These are phyloP conservation scores for Cephalophus harveyi DNA, from an alignment of 2,113 vertebrate species.

Conservation along the genomic window DNA sequence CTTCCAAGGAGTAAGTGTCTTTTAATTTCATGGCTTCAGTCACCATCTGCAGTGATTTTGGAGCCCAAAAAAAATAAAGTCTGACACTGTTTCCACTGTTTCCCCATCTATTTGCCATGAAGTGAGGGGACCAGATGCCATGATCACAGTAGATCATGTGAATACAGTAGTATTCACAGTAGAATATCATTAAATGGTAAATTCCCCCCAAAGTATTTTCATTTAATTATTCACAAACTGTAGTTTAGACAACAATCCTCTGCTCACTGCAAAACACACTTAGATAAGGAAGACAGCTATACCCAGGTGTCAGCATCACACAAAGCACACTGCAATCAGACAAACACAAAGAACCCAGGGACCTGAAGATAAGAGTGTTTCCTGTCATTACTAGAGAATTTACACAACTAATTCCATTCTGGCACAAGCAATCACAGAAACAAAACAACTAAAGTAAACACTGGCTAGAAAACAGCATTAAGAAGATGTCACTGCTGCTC, in stretches of 20 bases:
- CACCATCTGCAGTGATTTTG: no score
- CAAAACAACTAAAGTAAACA: neutral
- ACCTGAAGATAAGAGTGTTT: neutral
- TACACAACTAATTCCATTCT: neutral
- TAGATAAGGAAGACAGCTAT: neutral
- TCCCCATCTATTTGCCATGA: no score
- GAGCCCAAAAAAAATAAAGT: no score
- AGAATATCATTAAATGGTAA: neutral
- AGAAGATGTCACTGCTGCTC: neutral
- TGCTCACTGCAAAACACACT: neutral
- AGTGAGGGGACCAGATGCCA: no score
- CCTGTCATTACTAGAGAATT: neutral
- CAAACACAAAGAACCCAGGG: neutral
- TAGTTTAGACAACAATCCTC: neutral
- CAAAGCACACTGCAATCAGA: neutral
- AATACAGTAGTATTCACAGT: neutral
- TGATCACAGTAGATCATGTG: no score
- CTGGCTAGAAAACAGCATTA: neutral
- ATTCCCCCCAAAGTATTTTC: neutral
- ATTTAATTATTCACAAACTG: neutral
- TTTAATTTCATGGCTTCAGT: no score
- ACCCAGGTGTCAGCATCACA: neutral
- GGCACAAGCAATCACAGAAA: neutral
- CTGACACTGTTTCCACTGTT: no score
- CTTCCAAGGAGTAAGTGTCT: no score